Evolutionary conservation across 1,140 invertebrate species (phyloP).

Genomic region (Whitmania pigra): DNA sequence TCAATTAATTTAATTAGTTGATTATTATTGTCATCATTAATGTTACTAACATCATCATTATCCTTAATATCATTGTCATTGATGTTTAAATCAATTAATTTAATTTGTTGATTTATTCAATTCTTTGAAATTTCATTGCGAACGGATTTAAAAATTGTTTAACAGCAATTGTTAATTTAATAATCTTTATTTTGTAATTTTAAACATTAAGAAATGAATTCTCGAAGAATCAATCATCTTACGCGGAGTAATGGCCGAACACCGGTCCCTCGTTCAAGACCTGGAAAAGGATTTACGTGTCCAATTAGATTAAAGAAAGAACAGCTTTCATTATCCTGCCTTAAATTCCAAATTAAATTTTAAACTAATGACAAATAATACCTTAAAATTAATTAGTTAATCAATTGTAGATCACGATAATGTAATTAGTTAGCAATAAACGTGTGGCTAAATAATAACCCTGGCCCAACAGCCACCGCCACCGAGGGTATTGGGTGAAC

Average conservation of each 20-base stretch:
- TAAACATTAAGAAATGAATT: neutral
- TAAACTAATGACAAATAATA: too few species aligned
- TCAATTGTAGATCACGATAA: too few species aligned
- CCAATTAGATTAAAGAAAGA: too few species aligned
- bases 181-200: neutral
- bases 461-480: constrained; percentile 41
- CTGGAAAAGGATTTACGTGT: constrained; percentile 29
- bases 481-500: constrained; percentile 36
- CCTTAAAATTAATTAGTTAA: too few species aligned
- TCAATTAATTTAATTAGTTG: too few species aligned
- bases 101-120: neutral
- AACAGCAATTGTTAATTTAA: neutral
- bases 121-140: neutral
- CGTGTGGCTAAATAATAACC: constrained; percentile 23
- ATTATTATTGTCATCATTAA: too few species aligned
- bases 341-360: too few species aligned
- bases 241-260: constrained; percentile 37
- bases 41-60: too few species aligned
- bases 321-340: too few species aligned
- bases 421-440: too few species aligned
- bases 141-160: neutral
- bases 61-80: too few species aligned
- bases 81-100: too few species aligned
- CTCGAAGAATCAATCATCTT: neutral
- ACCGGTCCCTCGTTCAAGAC: constrained; percentile 41